These are phyloP conservation scores for Phyllotreta cruciferae DNA, from an alignment of 2,888 invertebrate genomes.

Conservation along the genomic window DNA sequence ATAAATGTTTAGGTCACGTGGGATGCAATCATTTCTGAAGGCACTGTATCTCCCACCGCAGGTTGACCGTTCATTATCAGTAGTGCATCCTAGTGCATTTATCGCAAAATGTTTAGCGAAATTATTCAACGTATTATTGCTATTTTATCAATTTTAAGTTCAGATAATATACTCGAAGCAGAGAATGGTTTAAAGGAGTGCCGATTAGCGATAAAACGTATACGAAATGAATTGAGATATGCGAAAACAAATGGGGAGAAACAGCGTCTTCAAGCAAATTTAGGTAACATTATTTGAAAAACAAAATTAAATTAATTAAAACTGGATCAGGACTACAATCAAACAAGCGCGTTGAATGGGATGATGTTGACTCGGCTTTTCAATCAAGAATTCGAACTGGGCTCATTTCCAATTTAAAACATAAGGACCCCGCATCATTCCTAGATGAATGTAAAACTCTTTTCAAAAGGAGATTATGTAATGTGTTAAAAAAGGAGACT, in stretches of 20 bases:
- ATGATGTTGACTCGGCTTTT: constrained; percentile 26
- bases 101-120: too few species aligned
- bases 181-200: neutral
- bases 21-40: too few species aligned
- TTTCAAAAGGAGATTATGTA: constrained; percentile 33
- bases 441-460: constrained; percentile 31
- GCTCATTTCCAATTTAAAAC: constrained; percentile 27
- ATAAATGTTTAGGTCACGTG: too few species aligned
- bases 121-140: too few species aligned
- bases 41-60: too few species aligned
- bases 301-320: neutral
- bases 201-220: neutral
- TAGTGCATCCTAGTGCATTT: too few species aligned
- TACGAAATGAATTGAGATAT: neutral
- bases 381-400: constrained; percentile 28
- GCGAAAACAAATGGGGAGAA: constrained; percentile 21
- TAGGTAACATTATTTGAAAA: constrained; percentile 19
- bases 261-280: constrained; percentile 18
- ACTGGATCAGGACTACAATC: too few species aligned
- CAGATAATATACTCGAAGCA: too few species aligned
- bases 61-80: too few species aligned
- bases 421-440: constrained; percentile 37
- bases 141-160: too few species aligned
- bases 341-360: constrained; percentile 25
- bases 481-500: constrained; percentile 31